Percentiles rank a stretch among this genome's conserved stretches.
Conservation (phyloP, 2,888 invertebrate genomes). For the Amphipyra berbera region DNA sequence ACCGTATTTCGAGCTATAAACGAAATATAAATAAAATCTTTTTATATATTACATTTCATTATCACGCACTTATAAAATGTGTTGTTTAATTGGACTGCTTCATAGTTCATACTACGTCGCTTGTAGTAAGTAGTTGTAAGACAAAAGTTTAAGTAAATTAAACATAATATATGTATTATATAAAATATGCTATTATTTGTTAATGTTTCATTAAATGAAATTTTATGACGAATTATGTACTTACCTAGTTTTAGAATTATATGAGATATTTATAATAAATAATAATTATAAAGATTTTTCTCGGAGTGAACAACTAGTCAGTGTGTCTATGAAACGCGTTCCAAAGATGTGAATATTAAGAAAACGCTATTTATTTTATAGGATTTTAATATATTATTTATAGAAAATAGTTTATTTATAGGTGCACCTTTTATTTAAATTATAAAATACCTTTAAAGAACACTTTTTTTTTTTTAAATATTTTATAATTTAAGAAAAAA, state of each 20-base stretch:
- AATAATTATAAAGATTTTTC: conserved; percentile 46
- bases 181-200: conserved; percentile 11
- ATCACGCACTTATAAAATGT: no score
- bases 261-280: conserved; percentile 48
- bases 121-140: background rate
- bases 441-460: conserved; percentile 7
- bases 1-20: no score
- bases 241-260: conserved; percentile 27
- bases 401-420: conserved; percentile 11
- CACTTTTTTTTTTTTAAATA: conserved; percentile 3
- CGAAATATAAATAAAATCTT: no score
- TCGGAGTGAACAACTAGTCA: conserved; percentile 86
- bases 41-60: no score
- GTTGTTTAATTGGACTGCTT: no score
- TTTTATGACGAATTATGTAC: conserved; percentile 35
- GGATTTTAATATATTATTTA: conserved; percentile 32
- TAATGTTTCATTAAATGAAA: conserved; percentile 54
- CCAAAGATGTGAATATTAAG: conserved; percentile 86
- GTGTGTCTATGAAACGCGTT: conserved; percentile 88
- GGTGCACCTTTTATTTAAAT: conserved; percentile 2
- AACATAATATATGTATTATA: background rate
- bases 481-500: no score
- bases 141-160: background rate
- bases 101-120: background rate
- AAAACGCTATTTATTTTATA: conserved; percentile 77